A percentile compares a stretch with the other conserved stretches of the same genome.
Conservation (phyloP, 1,140 invertebrate species). For the Triops cancriformis region DNA sequence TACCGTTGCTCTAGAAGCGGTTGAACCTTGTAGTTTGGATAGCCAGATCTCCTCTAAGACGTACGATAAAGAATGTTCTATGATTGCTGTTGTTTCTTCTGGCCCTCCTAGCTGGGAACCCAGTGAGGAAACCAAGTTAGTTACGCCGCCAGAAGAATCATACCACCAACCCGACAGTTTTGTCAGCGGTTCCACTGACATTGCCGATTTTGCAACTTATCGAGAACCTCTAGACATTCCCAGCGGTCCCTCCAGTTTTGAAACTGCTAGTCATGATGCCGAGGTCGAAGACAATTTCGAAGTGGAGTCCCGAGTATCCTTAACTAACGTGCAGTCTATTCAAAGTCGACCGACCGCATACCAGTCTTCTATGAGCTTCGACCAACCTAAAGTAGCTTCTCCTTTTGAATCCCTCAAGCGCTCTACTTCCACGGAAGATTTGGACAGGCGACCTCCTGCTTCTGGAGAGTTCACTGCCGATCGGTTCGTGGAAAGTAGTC, state of each 20-base stretch:
- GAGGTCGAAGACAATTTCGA: not conserved
- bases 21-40: constrained; percentile 15
- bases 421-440: not conserved
- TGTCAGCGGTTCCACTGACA: not conserved
- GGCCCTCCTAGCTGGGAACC: constrained; percentile 19
- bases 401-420: not conserved
- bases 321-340: not conserved
- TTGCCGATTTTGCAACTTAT: not conserved
- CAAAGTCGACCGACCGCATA: not conserved
- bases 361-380: not conserved
- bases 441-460: not conserved
- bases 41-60: constrained; percentile 19
- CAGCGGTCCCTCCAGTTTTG: not conserved
- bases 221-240: not conserved
- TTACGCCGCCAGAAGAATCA: not conserved
- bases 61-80: constrained; percentile 15
- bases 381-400: not conserved
- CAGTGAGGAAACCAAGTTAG: not conserved
- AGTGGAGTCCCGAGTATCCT: not conserved
- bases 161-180: not conserved
- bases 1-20: not conserved
- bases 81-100: constrained; percentile 13
- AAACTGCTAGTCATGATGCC: not conserved
- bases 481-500: not conserved
- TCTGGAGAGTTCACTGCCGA: not conserved